These are phyloP conservation scores for Drosophila busckii DNA, from an alignment of 1,140 invertebrate genomes.

Conservation along the genomic window DNA sequence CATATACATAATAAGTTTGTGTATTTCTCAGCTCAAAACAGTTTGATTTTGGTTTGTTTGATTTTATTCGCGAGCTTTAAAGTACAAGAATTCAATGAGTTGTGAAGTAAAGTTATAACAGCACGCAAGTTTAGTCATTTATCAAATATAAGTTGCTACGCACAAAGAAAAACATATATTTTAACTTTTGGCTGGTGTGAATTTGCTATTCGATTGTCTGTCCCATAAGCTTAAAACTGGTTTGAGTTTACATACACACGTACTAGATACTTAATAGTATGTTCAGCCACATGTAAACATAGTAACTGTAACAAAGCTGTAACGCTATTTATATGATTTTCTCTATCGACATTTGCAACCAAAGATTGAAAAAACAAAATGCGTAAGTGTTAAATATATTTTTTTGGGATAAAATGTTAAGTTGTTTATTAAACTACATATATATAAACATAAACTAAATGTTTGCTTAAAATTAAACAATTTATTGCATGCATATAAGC, in stretches of 20 bases:
- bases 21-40: constrained; percentile 25
- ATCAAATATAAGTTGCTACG: neutral
- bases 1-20: constrained; percentile 25
- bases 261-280: constrained; percentile 1
- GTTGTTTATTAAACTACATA: too few species aligned
- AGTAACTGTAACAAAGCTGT: constrained; percentile 11
- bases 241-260: constrained; percentile 27
- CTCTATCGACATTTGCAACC: neutral
- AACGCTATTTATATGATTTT: neutral
- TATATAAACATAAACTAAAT: too few species aligned
- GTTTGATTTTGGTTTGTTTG: constrained; percentile 30
- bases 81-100: constrained; percentile 1
- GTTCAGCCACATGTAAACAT: constrained; percentile 20
- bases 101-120: neutral
- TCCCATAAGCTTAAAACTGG: constrained; percentile 24
- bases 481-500: too few species aligned
- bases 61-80: constrained; percentile 10
- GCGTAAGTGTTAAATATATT: constrained; percentile 22
- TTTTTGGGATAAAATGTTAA: too few species aligned
- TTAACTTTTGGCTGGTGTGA: constrained; percentile 1
- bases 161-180: neutral
- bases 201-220: constrained; percentile 9
- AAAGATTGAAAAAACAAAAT: constrained; percentile 14
- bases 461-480: too few species aligned
- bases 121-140: neutral